Evolutionary conservation across 1,140 invertebrate genomes (phyloP), one percentile per base, ranked within the genome.

Genomic region (Drosophila navojoa): DNA sequence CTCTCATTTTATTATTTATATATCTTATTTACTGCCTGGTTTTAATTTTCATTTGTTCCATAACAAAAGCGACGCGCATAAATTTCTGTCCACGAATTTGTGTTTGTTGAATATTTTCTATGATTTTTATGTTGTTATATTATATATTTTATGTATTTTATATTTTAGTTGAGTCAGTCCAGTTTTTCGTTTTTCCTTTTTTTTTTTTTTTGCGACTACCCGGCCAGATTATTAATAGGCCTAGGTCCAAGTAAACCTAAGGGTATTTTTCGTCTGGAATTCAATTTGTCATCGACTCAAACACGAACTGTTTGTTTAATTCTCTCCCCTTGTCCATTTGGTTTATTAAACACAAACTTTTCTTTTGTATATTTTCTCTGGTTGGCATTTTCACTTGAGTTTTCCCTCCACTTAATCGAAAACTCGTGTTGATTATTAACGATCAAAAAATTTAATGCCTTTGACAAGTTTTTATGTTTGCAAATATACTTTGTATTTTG

Each of bases 41-140:
- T 59, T 79, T 70, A 79, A 84, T 68, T 86, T 81, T 72, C 60
- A 77, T 82, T 78, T 82, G 63, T 82, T 87, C 78, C 82, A 89
- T 87, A 60, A 81, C 76, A 73, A 45, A 45, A 45, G 54, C 57
- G 35, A 13, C 52, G 57, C 52, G 61, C 81, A 81, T 76, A 81
- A 76, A 76, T 79, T 76, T 32, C 49, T 62, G 68, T 68, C 69
- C 47, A 69, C 52, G 66, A 68, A 59, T 15, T 22, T 47, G 35
- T 19, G 32, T 27, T 16, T 16, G 6, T 5, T 70, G 50, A 55
- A 57, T 66, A 47, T 66, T 35, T 29, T 47, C 4, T 58, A 38
- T 40, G 15, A 9, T 63, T 49, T 55, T 49, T 27, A 35, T 35
- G 29, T 59, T 35, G 4, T 32, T 29, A 59, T 50, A 35, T 53